Conservation (phyloP, 2,888 invertebrate genomes). For the Erebia epiphron region DNA sequence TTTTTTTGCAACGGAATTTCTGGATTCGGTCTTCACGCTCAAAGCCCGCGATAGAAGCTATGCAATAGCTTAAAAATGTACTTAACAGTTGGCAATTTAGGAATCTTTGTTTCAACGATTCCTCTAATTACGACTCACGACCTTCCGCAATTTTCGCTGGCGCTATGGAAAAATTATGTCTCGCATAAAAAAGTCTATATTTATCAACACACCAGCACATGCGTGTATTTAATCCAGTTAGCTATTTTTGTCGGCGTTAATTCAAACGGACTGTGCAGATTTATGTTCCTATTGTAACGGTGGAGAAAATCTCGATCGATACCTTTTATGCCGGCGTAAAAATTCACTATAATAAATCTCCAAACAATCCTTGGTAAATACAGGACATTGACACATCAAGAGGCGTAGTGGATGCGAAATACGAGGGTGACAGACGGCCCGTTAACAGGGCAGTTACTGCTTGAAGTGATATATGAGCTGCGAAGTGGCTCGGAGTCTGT, state of each 20-base stretch:
- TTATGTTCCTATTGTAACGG: background rate
- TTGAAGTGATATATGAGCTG: constrained; percentile 79
- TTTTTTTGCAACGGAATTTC: no score
- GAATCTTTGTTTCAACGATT: background rate
- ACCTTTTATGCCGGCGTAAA: constrained; percentile 8
- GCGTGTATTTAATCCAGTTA: constrained; percentile 3
- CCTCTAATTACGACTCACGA: background rate
- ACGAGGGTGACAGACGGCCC: constrained; percentile 75
- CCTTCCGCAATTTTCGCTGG: background rate
- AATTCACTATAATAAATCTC: constrained; percentile 19
- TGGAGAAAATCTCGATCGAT: background rate
- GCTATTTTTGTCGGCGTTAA: constrained; percentile 4
- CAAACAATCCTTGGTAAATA: constrained; percentile 44
- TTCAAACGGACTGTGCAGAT: background rate
- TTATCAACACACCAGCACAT: background rate
- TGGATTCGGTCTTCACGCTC: no score
- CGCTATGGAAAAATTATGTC: background rate
- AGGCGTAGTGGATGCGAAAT: constrained; percentile 60
- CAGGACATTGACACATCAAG: constrained; percentile 48
- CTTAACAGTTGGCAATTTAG: background rate
- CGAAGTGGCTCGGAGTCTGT: constrained; percentile 79
- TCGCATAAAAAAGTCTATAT: background rate
- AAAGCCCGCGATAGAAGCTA: no score
- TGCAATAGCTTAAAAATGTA: no score
- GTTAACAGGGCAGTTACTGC: constrained; percentile 75